These are phyloP conservation scores for Argyra leucocephala DNA, from an alignment of 2,888 invertebrate genomes.

Conservation along the genomic window DNA sequence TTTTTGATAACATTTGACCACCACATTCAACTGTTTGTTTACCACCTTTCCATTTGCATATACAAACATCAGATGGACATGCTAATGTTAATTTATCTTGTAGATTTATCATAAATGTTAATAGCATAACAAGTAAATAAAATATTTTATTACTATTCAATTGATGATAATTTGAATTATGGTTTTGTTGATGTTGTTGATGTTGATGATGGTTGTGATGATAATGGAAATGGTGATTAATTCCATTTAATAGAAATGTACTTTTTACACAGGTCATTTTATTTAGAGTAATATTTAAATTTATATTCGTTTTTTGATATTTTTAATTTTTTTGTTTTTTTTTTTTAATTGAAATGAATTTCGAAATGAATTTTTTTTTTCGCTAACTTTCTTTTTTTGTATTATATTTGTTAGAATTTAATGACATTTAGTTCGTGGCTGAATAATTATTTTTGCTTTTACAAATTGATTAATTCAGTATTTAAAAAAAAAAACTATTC, in stretches of 20 bases:
- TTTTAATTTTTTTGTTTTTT: no score
- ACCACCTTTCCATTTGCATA: constrained; percentile 87
- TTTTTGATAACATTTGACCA: constrained; percentile 61
- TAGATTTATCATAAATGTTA: neutral
- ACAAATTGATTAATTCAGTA: no score
- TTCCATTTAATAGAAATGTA: neutral
- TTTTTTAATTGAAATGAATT: no score
- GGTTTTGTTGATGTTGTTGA: neutral
- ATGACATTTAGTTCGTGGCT: no score
- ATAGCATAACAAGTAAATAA: constrained; percentile 1
- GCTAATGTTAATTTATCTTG: constrained; percentile 19
- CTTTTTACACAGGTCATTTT: neutral
- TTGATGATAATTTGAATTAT: neutral
- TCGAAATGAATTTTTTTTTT: no score
- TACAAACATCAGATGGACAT: constrained; percentile 65
- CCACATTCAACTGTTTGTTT: constrained; percentile 85
- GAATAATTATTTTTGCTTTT: no score
- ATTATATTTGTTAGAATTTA: no score
- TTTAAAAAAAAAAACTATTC: no score
- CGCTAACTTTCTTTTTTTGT: no score
- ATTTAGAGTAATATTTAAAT: neutral
- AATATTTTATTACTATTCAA: neutral
- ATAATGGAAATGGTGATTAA: neutral
- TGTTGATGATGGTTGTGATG: neutral
- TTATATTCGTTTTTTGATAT: no score